Evolutionary conservation across 2,888 invertebrate genomes (phyloP).

Genomic region (Amblyjoppa fuscipennis): DNA sequence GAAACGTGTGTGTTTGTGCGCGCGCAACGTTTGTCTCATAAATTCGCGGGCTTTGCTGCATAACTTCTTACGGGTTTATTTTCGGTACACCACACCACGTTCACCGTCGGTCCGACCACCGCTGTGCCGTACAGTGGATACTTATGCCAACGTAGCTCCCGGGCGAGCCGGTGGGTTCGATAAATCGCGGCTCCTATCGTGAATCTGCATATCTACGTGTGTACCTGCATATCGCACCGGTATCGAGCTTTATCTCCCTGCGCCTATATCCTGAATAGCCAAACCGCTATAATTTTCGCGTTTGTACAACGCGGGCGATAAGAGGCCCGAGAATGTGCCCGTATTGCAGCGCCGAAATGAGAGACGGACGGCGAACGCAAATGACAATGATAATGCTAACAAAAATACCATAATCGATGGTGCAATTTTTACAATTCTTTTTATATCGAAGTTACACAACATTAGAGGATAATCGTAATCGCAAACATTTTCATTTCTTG

Average conservation of each 20-base stretch:
- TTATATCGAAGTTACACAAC: too few relatives aligned
- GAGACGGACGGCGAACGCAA: neutral
- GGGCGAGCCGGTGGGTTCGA: constrained; percentile 44
- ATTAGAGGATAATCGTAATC: too few relatives aligned
- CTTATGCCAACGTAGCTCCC: constrained; percentile 10
- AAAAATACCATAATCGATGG: constrained; percentile 8
- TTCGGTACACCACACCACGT: constrained; percentile 18
- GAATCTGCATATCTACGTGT: constrained; percentile 28
- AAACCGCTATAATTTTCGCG: constrained; percentile 42
- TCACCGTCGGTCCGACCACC: neutral
- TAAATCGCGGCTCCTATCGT: constrained; percentile 61
- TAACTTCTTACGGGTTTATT: constrained; percentile 53
- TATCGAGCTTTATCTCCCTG: constrained; percentile 56
- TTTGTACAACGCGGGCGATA: neutral
- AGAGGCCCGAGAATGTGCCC: neutral
- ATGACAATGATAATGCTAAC: neutral
- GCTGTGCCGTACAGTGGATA: constrained; percentile 13
- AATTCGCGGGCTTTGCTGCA: constrained; percentile 34
- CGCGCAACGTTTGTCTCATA: constrained; percentile 26
- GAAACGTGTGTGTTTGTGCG: constrained; percentile 3
- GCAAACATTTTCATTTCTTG: too few relatives aligned
- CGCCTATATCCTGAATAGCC: constrained; percentile 48
- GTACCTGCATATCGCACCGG: constrained; percentile 43
- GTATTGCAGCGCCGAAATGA: neutral
- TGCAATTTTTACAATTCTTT: too few relatives aligned